Percentiles rank a stretch among this genome's conserved stretches.
These are phyloP conservation scores for Cheilosia soror DNA, from an alignment of 2,888 invertebrate genomes.

Conservation along the genomic window DNA sequence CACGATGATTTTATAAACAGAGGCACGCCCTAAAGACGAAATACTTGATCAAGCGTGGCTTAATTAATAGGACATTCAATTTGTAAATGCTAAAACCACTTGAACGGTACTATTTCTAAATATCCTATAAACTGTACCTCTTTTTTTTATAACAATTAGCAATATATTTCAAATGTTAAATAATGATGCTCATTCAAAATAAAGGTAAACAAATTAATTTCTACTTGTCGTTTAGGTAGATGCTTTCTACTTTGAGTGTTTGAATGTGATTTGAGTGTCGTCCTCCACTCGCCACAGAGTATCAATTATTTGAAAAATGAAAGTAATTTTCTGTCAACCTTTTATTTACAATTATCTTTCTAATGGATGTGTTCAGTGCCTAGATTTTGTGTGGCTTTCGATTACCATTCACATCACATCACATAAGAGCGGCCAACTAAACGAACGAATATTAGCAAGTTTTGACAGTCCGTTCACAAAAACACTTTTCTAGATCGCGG, in stretches of 20 bases:
- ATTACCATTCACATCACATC: too few relatives aligned
- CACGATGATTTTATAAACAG: not conserved
- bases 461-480: too few relatives aligned
- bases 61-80: too few relatives aligned
- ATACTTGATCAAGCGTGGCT: not conserved
- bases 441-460: too few relatives aligned
- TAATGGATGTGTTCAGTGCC: too few relatives aligned
- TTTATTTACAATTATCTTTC: too few relatives aligned
- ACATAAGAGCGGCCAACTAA: too few relatives aligned
- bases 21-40: slow-evolving; percentile 23
- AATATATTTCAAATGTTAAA: not conserved
- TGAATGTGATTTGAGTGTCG: not conserved
- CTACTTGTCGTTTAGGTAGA: not conserved
- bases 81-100: not conserved
- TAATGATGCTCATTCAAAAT: too few relatives aligned
- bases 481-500: too few relatives aligned
- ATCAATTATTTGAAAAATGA: not conserved
- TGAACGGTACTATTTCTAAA: too few relatives aligned
- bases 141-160: not conserved
- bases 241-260: too few relatives aligned
- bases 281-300: not conserved
- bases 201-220: not conserved
- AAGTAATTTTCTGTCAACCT: not conserved
- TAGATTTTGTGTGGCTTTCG: too few relatives aligned
- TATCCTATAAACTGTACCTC: not conserved